Evolutionary conservation across 2,797 vertebrate genomes (phyloP), one percentile per base, ranked within the genome.

Genomic region (Rhincodon typus): DNA sequence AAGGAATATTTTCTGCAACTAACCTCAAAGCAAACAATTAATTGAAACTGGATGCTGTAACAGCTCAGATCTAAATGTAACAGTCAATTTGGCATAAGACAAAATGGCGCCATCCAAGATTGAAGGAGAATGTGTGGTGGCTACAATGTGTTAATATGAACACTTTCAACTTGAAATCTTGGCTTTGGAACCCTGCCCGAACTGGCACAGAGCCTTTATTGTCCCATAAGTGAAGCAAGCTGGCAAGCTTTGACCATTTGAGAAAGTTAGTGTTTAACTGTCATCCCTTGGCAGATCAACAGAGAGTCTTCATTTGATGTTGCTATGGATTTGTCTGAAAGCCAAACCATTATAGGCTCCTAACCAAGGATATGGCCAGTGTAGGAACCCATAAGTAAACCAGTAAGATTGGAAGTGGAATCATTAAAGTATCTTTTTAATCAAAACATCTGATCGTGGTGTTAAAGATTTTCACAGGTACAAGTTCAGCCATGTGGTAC

Each of bases 21-120:
- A 66, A 69, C n/a, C 90, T 69, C n/a, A 93, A 93, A 69, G 62
- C 66, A 93, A 93, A 90, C 17, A 66, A 90, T 69, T n/a, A 93
- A 69, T 42, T 69, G 66, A 67, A 93, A 42, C 62, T 21, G 23
- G 66, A 93, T 10, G 62, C 6, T 42, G 21, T 19, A 34, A 69
- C 87, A n/a, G 87, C 87, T 62, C 87, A 17, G 53, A 90, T 90
- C 53, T 38, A 62, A 34, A 62, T n/a, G 57, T 21, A 90, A 57
- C 57, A 12, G 66, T 25, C 62, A 66, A 27, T 25, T 69, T 93
- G 90, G 90, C 90, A 93, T 4, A 93, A 4, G 19, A n/a, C 17
- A 21, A 21, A 30, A 66, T 15, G 7, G 4, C 57, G 17, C 53
- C 88, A 91, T n/a, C 66, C 21, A 93, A 42, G 19, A 19, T 34